These are phyloP conservation scores for Melozone crissalis DNA, from an alignment of 2,113 vertebrate species.

Conservation along the genomic window DNA sequence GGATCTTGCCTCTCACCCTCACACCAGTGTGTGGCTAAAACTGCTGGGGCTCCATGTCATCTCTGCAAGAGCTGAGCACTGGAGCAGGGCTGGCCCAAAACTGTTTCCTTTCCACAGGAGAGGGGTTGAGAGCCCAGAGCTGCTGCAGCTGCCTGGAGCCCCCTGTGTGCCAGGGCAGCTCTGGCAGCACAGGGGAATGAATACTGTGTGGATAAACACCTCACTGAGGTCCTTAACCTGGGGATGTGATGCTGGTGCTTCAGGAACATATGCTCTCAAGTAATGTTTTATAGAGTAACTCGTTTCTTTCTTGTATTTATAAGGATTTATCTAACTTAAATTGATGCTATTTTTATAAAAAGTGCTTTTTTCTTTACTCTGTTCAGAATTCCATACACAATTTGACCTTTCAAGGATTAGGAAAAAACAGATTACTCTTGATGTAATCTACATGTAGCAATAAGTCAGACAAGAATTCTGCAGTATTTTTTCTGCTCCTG, in stretches of 20 bases:
- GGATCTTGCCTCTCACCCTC: constrained; percentile 35
- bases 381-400: background rate
- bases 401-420: constrained; percentile 38
- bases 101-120: background rate
- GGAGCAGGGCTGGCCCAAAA: background rate
- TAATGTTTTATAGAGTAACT: constrained; percentile 44
- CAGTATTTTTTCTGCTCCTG: constrained; percentile 19
- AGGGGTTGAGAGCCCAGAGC: background rate
- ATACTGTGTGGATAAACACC: background rate
- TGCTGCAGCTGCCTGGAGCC: background rate
- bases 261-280: constrained; percentile 36
- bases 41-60: background rate
- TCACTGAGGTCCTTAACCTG: background rate
- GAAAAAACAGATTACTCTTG: constrained; percentile 24
- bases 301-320: constrained; percentile 67
- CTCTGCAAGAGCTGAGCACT: background rate
- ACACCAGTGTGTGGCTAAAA: background rate
- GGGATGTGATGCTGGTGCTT: constrained; percentile 65
- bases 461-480: constrained; percentile 53
- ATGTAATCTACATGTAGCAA: constrained; percentile 65
- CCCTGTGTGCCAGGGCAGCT: background rate
- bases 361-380: background rate
- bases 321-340: constrained; percentile 64
- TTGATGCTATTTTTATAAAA: constrained; percentile 76
- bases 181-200: background rate